Conservation (phyloP, 2,113 vertebrate species). For the Osmerus eperlanus region DNA sequence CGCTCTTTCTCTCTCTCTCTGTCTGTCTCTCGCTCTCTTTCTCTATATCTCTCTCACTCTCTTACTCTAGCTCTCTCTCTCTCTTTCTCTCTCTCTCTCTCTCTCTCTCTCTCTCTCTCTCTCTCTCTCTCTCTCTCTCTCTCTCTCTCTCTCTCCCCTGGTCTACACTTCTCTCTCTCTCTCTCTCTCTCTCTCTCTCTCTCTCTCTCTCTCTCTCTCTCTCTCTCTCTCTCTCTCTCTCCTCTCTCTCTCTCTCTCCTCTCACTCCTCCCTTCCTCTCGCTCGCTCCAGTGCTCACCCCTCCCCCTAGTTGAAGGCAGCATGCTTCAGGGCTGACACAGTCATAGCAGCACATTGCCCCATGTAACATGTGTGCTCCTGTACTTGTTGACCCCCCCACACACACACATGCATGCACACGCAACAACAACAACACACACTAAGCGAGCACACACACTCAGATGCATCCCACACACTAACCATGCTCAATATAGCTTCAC, state of each 20-base stretch:
- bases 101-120: no score
- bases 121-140: slow-evolving; percentile 6
- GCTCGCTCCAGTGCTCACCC: slow-evolving; percentile 44
- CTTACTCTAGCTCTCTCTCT: no score
- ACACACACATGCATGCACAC: neutral
- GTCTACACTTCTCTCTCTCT: slow-evolving; percentile 16
- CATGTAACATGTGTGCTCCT: neutral
- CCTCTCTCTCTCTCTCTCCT: no score
- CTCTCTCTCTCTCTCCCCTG: no score
- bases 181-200: slow-evolving; percentile 14
- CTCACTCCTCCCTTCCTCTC: neutral
- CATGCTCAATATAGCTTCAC: neutral
- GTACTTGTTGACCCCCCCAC: neutral
- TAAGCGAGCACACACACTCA: slow-evolving; percentile 3
- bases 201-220: slow-evolving; percentile 20
- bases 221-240: slow-evolving; percentile 21
- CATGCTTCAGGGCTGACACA: slow-evolving; percentile 50
- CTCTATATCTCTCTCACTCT: slow-evolving; percentile 17
- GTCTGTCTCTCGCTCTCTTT: no score
- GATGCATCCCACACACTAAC: slow-evolving; percentile 4
- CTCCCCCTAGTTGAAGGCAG: slow-evolving; percentile 60
- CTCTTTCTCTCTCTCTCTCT: no score
- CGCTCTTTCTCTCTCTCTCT: no score
- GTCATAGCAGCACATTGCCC: neutral
- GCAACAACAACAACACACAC: slow-evolving; percentile 10